Base-by-base conservation (phyloP, 2,797 vertebrate genomes). In the Poliocrania exsul region DNA sequence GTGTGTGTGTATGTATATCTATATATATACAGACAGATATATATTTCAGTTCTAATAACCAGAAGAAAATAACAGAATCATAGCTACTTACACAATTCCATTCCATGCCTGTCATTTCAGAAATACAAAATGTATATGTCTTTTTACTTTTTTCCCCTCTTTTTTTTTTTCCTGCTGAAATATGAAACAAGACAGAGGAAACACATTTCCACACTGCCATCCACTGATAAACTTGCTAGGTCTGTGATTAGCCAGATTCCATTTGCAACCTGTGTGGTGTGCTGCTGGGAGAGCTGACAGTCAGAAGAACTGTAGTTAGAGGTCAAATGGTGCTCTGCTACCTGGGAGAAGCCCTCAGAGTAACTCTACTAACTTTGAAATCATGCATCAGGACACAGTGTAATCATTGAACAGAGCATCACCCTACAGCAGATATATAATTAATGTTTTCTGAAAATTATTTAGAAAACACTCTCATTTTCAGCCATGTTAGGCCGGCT, bases 261-360 rank as follows among this genome's bases (percentile, higher is more conserved):
- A 58, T 91, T 91, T 87, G 78, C 84, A 91, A 46, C 51, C 47
- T 20, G 0, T 17, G 35, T 71, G 61, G 54, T 2, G 0, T 73
- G 84, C 91, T 90, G 69, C 91, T 94, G 92, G 61, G 77, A 95
- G 50, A 51, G 61, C 88, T 97, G 94, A 91, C 92, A 94, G 65
- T 44, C 91, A 84, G 54, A 86, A 54, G 57, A 90, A 89, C 65
- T 78, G 88, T 5, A 31, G 42, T 35, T 82, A 89, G 49, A 61
- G 81, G 65, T 92, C 92, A 92, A 89, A 88, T 12, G 64, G 37
- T 57, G 60, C 13, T 78, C 80, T 49, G 47, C 44, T 61, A 54
- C 28, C 26, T 82, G 90, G 73, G 40, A 92, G 74, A 54, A 91
- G 12, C 33, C 35, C 47, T 86, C 64, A 87, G 31, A 83, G 90